phyloP scores from a whole-genome alignment of 2,888 invertebrate species.

The Lithophane leautieri region DNA sequence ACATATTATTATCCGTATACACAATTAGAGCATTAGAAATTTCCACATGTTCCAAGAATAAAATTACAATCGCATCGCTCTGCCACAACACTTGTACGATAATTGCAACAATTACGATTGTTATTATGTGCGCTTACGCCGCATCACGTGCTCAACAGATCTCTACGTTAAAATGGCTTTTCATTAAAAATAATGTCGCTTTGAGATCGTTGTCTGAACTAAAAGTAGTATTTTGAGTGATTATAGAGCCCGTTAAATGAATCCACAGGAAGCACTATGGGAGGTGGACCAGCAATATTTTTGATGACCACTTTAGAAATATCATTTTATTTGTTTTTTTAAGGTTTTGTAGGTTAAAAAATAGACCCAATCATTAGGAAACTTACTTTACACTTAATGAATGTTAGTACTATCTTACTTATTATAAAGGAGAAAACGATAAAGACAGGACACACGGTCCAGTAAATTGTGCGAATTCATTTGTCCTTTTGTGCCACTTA shows the following conservation, averaged over 20 bases:
- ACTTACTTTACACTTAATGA: not conserved
- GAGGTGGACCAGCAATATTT: not conserved
- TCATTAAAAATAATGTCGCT: slow-evolving; percentile 58
- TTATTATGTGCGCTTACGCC: slow-evolving; percentile 72
- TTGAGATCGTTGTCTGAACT: slow-evolving; percentile 41
- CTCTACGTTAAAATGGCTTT: slow-evolving; percentile 58
- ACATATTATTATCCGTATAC: not conserved
- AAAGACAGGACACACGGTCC: not conserved
- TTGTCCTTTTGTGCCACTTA: slow-evolving; percentile 41
- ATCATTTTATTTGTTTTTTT: not conserved
- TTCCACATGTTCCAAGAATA: slow-evolving; percentile 73
- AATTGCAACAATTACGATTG: slow-evolving; percentile 76
- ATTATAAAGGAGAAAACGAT: not conserved
- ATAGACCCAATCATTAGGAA: not conserved
- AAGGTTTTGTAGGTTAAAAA: not conserved
- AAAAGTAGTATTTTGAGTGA: slow-evolving; percentile 39
- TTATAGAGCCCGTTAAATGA: slow-evolving; percentile 13
- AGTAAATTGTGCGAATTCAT: slow-evolving; percentile 42
- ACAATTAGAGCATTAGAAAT: slow-evolving; percentile 59
- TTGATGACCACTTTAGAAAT: not conserved
- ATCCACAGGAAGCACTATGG: not conserved
- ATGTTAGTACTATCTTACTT: not conserved
- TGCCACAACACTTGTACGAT: slow-evolving; percentile 61
- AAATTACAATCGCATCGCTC: slow-evolving; percentile 66
- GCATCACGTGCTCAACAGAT: slow-evolving; percentile 60